Conservation (phyloP, 2,888 invertebrate genomes). For the Kuschelorhynchus macadamiae region DNA sequence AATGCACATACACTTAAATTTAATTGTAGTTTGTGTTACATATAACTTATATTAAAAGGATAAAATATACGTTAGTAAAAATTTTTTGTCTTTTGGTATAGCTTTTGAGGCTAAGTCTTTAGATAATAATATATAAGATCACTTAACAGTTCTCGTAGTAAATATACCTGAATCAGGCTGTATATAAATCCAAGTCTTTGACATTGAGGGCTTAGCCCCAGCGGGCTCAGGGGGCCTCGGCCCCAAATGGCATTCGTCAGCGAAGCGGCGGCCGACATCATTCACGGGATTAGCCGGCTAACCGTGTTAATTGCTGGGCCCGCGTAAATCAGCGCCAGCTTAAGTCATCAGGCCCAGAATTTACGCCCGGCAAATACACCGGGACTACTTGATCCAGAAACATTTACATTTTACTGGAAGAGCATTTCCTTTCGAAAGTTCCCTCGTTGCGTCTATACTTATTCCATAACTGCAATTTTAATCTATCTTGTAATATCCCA, state of each 20-base stretch:
- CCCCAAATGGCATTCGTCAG: slow-evolving; percentile 51
- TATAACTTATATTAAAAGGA: too few relatives aligned
- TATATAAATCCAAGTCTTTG: slow-evolving; percentile 46
- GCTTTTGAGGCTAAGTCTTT: too few relatives aligned
- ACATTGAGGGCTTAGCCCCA: slow-evolving; percentile 44
- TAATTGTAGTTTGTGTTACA: too few relatives aligned
- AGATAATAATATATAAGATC: too few relatives aligned
- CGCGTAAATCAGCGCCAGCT: slow-evolving; percentile 70
- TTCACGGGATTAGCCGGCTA: slow-evolving; percentile 71
- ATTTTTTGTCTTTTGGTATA: too few relatives aligned
- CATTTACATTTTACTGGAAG: slow-evolving; percentile 42
- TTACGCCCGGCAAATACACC: slow-evolving; percentile 63
- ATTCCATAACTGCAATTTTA: too few relatives aligned
- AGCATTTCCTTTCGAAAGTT: too few relatives aligned
- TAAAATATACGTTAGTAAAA: too few relatives aligned
- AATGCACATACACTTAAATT: too few relatives aligned
- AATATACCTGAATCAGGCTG: slow-evolving; percentile 34
- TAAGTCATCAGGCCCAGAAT: slow-evolving; percentile 69
- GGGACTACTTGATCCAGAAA: slow-evolving; percentile 50
- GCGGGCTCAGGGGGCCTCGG: slow-evolving; percentile 34
- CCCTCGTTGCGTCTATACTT: too few relatives aligned
- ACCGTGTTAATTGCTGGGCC: slow-evolving; percentile 71
- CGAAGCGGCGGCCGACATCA: slow-evolving; percentile 66
- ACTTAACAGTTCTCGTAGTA: slow-evolving; percentile 23
- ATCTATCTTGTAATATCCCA: too few relatives aligned